Evolutionary conservation across 2,888 invertebrate genomes (phyloP).

Genomic region (Epinotia bilunana): DNA sequence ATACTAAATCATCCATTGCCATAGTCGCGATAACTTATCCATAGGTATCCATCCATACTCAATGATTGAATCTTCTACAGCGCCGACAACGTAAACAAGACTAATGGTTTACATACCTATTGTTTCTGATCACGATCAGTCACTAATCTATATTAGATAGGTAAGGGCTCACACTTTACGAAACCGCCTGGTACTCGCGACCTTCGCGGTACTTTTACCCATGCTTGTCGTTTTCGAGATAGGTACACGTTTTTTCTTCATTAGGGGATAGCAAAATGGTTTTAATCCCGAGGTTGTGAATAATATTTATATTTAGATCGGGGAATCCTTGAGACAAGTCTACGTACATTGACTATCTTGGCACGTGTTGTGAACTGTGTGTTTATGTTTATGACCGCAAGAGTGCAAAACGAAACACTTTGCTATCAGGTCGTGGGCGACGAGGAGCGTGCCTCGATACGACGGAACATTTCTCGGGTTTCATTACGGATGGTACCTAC

Average conservation of each 20-base stretch:
- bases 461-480: conserved; percentile 19
- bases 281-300: background rate
- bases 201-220: no score
- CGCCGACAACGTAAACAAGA: no score
- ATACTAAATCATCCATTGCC: background rate
- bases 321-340: conserved; percentile 20
- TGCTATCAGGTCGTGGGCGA: conserved; percentile 44
- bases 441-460: conserved; percentile 36
- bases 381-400: conserved; percentile 43
- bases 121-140: no score
- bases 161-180: no score
- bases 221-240: no score
- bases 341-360: conserved; percentile 33
- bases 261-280: background rate
- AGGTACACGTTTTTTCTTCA: background rate
- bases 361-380: conserved; percentile 43
- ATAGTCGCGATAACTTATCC: no score
- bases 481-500: background rate
- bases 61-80: no score
- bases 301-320: background rate
- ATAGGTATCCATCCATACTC: no score
- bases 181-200: background rate
- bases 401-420: conserved; percentile 45
- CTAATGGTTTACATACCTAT: no score
- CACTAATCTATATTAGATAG: no score